Conservation (phyloP, 2,113 vertebrate species). For the Nipponia nippon region DNA sequence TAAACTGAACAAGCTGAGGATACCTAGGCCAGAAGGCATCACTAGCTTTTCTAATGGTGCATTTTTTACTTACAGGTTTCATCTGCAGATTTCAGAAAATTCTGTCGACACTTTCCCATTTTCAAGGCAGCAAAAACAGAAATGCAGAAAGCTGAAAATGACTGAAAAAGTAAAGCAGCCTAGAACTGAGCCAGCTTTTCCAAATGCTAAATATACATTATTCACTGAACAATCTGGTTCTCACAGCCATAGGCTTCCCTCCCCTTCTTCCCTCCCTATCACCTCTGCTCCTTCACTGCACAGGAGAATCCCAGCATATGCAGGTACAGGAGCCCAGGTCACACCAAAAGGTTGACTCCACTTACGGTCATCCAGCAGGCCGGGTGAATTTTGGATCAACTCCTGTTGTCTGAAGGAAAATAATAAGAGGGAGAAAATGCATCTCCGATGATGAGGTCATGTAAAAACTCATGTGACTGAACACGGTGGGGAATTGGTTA, state of each 20-base stretch:
- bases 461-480: not conserved
- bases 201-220: not conserved
- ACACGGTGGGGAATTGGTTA: not conserved
- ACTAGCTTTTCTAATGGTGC: not conserved
- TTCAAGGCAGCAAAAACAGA: not conserved
- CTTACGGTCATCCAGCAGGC: not conserved
- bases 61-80: not conserved
- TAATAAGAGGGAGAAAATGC: not conserved
- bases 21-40: not conserved
- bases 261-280: not conserved
- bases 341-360: not conserved
- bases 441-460: not conserved
- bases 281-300: not conserved
- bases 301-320: not conserved
- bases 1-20: not conserved
- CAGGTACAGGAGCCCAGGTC: not conserved
- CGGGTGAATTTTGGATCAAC: not conserved
- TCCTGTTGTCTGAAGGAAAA: not conserved
- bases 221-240: not conserved
- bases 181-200: not conserved
- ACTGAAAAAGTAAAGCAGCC: not conserved
- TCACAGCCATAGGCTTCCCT: not conserved
- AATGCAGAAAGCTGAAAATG: not conserved
- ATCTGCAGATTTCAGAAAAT: not conserved
- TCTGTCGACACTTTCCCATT: not conserved